A percentile compares a stretch with the other conserved stretches of the same genome.
These are phyloP conservation scores for Ellobium chinense DNA, from an alignment of 2,888 invertebrate genomes.

Conservation along the genomic window DNA sequence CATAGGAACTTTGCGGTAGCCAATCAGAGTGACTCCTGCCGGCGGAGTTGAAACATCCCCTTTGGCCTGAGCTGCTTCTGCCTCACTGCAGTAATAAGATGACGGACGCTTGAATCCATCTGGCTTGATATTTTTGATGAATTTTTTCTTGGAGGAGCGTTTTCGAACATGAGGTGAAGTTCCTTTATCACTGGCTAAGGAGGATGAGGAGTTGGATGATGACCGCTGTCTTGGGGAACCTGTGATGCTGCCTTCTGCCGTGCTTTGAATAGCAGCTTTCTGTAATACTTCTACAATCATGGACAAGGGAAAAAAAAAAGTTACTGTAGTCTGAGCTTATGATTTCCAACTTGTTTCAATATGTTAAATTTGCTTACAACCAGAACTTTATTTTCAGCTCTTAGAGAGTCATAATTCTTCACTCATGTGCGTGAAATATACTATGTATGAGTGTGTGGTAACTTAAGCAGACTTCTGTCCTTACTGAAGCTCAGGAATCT, in stretches of 20 bases:
- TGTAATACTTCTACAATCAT: slow-evolving; percentile 29
- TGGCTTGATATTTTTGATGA: slow-evolving; percentile 75
- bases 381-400: too few species aligned
- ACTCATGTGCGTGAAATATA: too few species aligned
- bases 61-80: slow-evolving; percentile 59
- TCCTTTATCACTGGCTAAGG: slow-evolving; percentile 47
- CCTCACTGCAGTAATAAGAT: slow-evolving; percentile 68
- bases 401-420: too few species aligned
- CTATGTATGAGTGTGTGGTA: too few species aligned
- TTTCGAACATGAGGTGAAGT: slow-evolving; percentile 39
- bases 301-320: background rate
- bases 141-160: slow-evolving; percentile 56
- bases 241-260: slow-evolving; percentile 23
- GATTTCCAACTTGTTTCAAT: too few species aligned
- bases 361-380: too few species aligned
- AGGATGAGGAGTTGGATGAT: slow-evolving; percentile 42
- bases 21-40: slow-evolving; percentile 71
- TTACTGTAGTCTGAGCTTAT: too few species aligned
- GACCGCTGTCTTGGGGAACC: slow-evolving; percentile 32
- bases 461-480: too few species aligned
- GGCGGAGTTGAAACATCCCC: slow-evolving; percentile 47
- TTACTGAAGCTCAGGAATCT: too few species aligned
- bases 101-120: slow-evolving; percentile 76
- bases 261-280: slow-evolving; percentile 1
- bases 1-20: slow-evolving; percentile 71